Base-by-base conservation (phyloP, 1,140 invertebrate genomes). In the Leptinotarsa texana region DNA sequence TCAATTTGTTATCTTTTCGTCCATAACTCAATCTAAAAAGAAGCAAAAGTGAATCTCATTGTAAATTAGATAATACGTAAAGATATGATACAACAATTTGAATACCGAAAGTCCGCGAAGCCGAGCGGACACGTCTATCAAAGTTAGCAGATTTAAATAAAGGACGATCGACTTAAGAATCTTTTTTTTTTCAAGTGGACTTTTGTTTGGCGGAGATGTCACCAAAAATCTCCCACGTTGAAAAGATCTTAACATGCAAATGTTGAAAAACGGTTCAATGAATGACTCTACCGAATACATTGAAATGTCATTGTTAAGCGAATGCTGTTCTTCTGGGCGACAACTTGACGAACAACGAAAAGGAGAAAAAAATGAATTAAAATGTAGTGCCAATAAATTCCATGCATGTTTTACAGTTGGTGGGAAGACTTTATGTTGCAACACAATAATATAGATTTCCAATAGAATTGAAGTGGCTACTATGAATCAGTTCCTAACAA, bases 1-100 rank as follows among this genome's bases (percentile, higher is more conserved):
- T 78, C 76, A 81, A 81, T 80, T 81, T 81, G 80, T 80, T 79
- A 78, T 81, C 77, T 68, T 76, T 76, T 80, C 79, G 74, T 57
- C 77, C 69, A 76, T 79, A 79, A 79, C 67, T 81, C 80, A 79
- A 80, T 81, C 80, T 72, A 69, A 79, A 80, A 80, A 69, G 48
- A 74, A 77, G 61, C 74, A 78, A 80, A 74, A 80, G 78, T 74
- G 74, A 69, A 75, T 76, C 78, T 80, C 77, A 74, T 79, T 79
- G 79, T 77, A 78, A 81, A 77, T 79, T 81, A 80, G 80, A 81
- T 81, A 78, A 70, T 74, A 17, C 73, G 57, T 21, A 33, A 73
- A 77, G 80, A 80, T 80, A 77, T 76, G 57, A 69, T 75, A 73
- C 77, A 73, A 63, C 65, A 74, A 77, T 80, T 78, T 78, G 79